A percentile compares a stretch with the other conserved stretches of the same genome.
Conservation (phyloP, 2,113 vertebrate genomes). For the Strix uralensis region DNA sequence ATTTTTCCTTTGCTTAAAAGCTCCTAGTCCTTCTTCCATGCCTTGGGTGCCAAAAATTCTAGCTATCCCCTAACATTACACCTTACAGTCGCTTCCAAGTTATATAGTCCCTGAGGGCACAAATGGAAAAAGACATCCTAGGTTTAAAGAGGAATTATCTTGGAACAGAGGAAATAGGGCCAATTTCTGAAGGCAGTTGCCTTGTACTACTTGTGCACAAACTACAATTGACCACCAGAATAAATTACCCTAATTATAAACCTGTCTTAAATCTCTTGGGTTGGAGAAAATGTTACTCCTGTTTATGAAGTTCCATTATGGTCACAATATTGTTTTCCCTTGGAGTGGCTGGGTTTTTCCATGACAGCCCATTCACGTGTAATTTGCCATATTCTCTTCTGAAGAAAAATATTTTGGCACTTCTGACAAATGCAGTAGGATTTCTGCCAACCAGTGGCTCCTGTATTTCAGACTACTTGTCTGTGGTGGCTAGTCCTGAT, state of each 20-base stretch:
- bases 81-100: background rate
- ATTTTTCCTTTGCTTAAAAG: background rate
- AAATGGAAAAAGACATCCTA: background rate
- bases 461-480: background rate
- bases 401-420: background rate
- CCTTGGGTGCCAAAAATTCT: background rate
- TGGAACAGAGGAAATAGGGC: background rate
- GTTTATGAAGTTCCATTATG: background rate
- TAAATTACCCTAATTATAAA: background rate
- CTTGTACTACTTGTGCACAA: background rate
- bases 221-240: background rate
- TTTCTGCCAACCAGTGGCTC: background rate
- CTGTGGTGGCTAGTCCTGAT: background rate
- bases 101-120: background rate
- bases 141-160: background rate
- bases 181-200: background rate
- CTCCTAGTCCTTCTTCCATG: background rate
- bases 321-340: background rate
- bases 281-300: background rate
- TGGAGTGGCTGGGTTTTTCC: background rate
- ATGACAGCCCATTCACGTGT: background rate
- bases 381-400: background rate
- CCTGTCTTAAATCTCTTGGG: background rate
- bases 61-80: background rate
- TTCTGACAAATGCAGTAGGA: background rate